Conservation (phyloP, 2,797 vertebrate species). For the Epinephelus awoara region DNA sequence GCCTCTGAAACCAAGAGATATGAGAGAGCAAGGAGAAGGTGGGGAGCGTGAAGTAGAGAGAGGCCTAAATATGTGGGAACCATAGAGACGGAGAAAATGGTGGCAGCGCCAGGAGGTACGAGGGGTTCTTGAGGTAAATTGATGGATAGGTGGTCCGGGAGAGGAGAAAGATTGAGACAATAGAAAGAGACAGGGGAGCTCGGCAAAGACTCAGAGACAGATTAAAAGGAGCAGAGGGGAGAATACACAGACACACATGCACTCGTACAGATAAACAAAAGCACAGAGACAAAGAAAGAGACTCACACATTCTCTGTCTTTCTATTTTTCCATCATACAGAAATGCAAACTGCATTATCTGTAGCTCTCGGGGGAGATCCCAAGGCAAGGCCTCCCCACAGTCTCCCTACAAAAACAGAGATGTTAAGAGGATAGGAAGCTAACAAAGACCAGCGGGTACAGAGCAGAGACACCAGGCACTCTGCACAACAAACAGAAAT, state of each 20-base stretch:
- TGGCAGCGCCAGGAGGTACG: conserved; percentile 11
- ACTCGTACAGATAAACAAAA: conserved; percentile 53
- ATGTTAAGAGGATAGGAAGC: conserved; percentile 67
- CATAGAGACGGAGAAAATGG: conserved; percentile 34
- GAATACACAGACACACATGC: conserved; percentile 41
- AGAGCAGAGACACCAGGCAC: conserved; percentile 37
- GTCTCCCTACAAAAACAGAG: conserved; percentile 51
- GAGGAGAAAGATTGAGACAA: conserved; percentile 65
- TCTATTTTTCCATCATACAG: conserved; percentile 21
- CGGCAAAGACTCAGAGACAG: conserved; percentile 44
- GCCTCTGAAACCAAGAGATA: conserved; percentile 68
- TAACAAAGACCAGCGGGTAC: conserved; percentile 60
- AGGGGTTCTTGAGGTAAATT: conserved; percentile 45
- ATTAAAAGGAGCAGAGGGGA: conserved; percentile 56
- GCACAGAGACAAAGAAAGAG: conserved; percentile 42
- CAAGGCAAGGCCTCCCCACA: conserved; percentile 46
- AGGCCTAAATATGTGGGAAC: conserved; percentile 56
- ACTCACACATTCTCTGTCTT: conserved; percentile 20
- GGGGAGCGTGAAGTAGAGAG: conserved; percentile 23
- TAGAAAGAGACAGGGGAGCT: conserved; percentile 51
- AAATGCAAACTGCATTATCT: conserved; percentile 52
- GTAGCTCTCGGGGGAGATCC: conserved; percentile 45
- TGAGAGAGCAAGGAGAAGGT: conserved; percentile 53
- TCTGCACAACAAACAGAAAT: conserved; percentile 36
- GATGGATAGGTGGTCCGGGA: conserved; percentile 63